A percentile compares a stretch with the other conserved stretches of the same genome.
phyloP scores from a whole-genome alignment of 2,888 invertebrate species.

The Capitulum mitella region DNA sequence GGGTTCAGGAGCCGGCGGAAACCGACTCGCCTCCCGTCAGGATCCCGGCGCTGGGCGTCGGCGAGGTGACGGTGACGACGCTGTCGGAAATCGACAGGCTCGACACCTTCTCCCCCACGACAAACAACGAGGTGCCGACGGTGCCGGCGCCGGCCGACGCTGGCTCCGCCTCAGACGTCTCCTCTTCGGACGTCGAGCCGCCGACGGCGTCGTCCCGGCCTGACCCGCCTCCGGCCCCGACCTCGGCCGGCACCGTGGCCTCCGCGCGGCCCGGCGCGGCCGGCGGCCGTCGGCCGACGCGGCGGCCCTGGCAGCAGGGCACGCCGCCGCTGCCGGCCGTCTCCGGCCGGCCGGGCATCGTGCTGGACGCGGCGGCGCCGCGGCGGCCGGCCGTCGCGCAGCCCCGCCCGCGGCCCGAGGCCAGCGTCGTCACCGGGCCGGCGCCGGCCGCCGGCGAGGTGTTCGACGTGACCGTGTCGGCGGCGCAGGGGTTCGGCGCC shows the following conservation, averaged over 20 bases:
- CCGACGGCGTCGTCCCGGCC: not conserved
- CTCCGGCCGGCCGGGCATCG: constrained; percentile 31
- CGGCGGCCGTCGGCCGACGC: no score
- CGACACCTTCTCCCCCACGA: no score
- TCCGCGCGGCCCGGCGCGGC: not conserved
- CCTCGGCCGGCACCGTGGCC: not conserved
- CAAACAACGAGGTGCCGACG: no score
- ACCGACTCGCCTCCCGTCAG: not conserved
- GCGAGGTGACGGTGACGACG: no score
- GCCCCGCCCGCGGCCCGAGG: constrained; percentile 27
- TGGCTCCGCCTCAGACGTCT: no score
- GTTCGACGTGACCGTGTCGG: constrained; percentile 36
- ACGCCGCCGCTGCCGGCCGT: not conserved
- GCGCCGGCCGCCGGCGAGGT: constrained; percentile 28
- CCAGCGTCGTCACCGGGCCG: constrained; percentile 26
- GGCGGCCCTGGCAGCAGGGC: not conserved
- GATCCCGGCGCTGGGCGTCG: no score
- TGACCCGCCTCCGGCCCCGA: not conserved
- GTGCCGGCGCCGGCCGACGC: no score
- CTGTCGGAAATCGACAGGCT: no score
- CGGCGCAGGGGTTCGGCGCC: constrained; percentile 33
- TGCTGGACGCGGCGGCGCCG: constrained; percentile 31
- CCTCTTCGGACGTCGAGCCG: no score
- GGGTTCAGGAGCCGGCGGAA: not conserved
- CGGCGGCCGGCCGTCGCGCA: constrained; percentile 15